Percentiles rank a stretch among this genome's conserved stretches.
Conservation (phyloP, 2,888 invertebrate species). For the Xanthia togata region DNA sequence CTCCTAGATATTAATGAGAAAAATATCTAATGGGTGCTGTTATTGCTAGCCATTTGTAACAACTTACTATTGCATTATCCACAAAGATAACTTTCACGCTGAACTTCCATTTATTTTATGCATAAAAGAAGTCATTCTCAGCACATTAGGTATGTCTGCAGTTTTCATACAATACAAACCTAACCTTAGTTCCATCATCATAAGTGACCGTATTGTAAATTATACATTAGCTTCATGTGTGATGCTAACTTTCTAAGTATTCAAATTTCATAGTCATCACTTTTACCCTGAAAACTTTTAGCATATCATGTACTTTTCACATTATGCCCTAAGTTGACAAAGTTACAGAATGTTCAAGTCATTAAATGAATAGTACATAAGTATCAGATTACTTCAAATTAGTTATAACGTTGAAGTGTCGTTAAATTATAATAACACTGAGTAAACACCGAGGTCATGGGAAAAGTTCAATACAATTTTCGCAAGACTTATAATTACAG, state of each 20-base stretch:
- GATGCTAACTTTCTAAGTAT: slow-evolving; percentile 68
- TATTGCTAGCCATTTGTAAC: slow-evolving; percentile 26
- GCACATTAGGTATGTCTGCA: slow-evolving; percentile 47
- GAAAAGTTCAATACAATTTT: slow-evolving; percentile 60
- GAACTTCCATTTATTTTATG: slow-evolving; percentile 46
- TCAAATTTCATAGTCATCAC: slow-evolving; percentile 14
- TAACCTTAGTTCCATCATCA: slow-evolving; percentile 48
- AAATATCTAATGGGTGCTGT: slow-evolving; percentile 27
- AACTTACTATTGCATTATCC: slow-evolving; percentile 33
- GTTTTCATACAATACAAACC: slow-evolving; percentile 55
- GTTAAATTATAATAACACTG: slow-evolving; percentile 23
- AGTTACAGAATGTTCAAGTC: slow-evolving; percentile 17
- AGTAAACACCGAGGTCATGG: slow-evolving; percentile 56
- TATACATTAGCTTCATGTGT: slow-evolving; percentile 63
- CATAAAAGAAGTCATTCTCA: slow-evolving; percentile 56
- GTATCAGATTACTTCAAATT: slow-evolving; percentile 21
- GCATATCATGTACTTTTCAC: background rate
- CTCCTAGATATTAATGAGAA: slow-evolving; percentile 17
- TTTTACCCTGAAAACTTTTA: slow-evolving; percentile 30
- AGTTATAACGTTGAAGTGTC: slow-evolving; percentile 12
- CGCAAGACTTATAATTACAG: slow-evolving; percentile 55
- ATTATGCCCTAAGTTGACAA: slow-evolving; percentile 19
- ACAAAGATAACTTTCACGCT: slow-evolving; percentile 55
- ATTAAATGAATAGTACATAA: slow-evolving; percentile 12
- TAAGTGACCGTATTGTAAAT: slow-evolving; percentile 49